Conservation (phyloP, 2,113 vertebrate genomes). For the Pleuronectes platessa region DNA sequence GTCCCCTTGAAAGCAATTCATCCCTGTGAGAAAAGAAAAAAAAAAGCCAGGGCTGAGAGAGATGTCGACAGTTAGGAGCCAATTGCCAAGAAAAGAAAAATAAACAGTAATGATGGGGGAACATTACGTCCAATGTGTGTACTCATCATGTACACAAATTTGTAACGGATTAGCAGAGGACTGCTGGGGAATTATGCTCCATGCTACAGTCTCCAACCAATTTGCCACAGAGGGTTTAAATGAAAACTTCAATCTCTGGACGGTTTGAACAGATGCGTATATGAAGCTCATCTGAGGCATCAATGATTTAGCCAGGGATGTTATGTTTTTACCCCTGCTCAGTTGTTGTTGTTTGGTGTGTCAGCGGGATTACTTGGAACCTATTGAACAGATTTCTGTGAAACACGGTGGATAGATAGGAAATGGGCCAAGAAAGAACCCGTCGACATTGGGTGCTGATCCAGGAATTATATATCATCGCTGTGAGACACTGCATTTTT, state of each 20-base stretch:
- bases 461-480: background rate
- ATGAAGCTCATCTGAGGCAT: conserved; percentile 27
- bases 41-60: conserved; percentile 11
- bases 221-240: conserved; percentile 47
- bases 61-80: conserved; percentile 6
- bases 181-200: conserved; percentile 41
- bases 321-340: background rate
- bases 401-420: background rate
- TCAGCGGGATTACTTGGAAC: background rate
- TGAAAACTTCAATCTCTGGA: conserved; percentile 24
- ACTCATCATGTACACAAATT: conserved; percentile 15
- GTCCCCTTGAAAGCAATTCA: conserved; percentile 25
- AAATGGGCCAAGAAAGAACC: too few species aligned
- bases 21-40: background rate
- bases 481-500: too few species aligned
- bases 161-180: conserved; percentile 33
- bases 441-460: too few species aligned
- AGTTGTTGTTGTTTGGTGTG: background rate
- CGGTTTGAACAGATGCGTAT: conserved; percentile 28
- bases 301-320: background rate
- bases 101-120: background rate
- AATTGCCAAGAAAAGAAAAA: conserved; percentile 13
- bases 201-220: conserved; percentile 29
- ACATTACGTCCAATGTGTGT: background rate
- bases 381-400: background rate